Base-by-base conservation (phyloP, 2,888 invertebrate species). In the Ferdinandea cuprea region DNA sequence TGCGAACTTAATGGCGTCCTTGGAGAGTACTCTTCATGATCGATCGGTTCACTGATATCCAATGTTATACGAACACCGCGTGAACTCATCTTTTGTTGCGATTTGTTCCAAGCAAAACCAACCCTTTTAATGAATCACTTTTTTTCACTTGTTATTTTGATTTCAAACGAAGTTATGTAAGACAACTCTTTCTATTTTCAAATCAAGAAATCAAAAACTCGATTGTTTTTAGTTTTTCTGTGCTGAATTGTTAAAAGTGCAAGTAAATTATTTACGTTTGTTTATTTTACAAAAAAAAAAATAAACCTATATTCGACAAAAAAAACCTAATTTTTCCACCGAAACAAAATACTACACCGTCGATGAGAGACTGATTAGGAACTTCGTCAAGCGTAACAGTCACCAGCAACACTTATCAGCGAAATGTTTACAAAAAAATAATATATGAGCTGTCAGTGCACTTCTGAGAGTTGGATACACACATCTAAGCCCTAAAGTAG, bases 41-140 rank as follows among this genome's bases (percentile, higher is more conserved):
- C 69, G 4, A 42, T 58, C 3, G 19, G 48, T 17, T 71, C 61
- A 3, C 65, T 32, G n/a, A 37, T 11, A 25, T 78, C 78, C 25
- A 72, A 58, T 9, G 50, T 80, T 7, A 72, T 85, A 52, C 86
- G 81, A 76, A 86, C 85, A 68, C 87, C 87, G 17, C 87, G 87
- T 42, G 86, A 78, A 83, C 87, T 87, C 87, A 87, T 87, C 58
- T 58, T 25, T 25, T 25, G 3, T 25, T 25, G 2, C 25, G 25
- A 25, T 25, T 25, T 25, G 2, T 25, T 25, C 3, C 25, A 25
- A 30, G 35, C 9, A 28, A 58, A 28, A 9, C 25, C 28, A 46
- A 25, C 15, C 4, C 9, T 35, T 61, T 52, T 3, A 13, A 44
- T 42, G 48, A 74, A 32, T 73, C 56, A 56, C 68, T 5, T 19